A percentile compares a stretch with the other conserved stretches of the same genome.
These are phyloP conservation scores for Neotragus pygmaeus DNA, from an alignment of 2,113 vertebrate species.

Conservation along the genomic window DNA sequence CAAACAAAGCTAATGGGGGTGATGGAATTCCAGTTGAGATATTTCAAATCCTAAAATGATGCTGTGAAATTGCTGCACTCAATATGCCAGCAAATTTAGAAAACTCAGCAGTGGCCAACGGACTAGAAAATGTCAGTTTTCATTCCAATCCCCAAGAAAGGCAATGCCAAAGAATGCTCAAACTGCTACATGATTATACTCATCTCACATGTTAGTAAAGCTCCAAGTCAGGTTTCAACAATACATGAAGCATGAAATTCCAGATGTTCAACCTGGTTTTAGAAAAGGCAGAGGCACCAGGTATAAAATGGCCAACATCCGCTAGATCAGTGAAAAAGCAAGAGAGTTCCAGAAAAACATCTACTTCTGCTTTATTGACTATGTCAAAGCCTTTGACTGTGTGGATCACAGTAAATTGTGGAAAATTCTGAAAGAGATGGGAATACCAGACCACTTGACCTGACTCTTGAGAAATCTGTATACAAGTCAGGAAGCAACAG, in stretches of 20 bases:
- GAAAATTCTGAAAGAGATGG: background rate
- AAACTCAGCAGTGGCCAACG: background rate
- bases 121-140: background rate
- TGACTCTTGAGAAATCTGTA: background rate
- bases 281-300: background rate
- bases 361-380: background rate
- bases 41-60: background rate
- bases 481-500: background rate
- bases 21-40: background rate
- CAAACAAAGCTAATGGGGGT: background rate
- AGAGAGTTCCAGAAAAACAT: background rate
- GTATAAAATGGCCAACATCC: background rate
- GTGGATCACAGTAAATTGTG: background rate
- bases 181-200: background rate
- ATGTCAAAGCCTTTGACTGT: background rate
- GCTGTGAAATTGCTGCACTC: background rate
- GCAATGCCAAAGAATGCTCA: background rate
- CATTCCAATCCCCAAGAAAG: background rate
- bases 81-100: background rate
- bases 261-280: background rate
- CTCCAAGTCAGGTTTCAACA: background rate
- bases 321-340: background rate
- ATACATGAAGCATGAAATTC: background rate
- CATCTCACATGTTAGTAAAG: rapidly evolving
- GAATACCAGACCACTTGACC: background rate